Evolutionary conservation across 2,888 invertebrate species (phyloP).

Genomic region (Hirtodrosophila trivittata): DNA sequence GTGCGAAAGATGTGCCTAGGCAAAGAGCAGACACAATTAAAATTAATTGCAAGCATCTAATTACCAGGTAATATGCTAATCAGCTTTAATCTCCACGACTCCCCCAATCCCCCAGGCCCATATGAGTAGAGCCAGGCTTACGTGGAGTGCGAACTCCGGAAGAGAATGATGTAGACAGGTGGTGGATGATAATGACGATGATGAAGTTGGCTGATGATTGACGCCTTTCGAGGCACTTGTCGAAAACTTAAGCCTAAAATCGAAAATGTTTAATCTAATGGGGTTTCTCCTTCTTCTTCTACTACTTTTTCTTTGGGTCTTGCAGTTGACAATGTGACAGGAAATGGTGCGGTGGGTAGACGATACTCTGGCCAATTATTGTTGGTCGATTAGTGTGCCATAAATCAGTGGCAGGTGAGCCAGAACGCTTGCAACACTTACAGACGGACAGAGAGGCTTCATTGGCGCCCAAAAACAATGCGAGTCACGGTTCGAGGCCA

Average conservation of each 20-base stretch:
- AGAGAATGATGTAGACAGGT: too few species aligned
- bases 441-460: slow-evolving; percentile 1
- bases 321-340: slow-evolving; percentile 22
- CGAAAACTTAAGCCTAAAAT: too few species aligned
- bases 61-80: slow-evolving; percentile 80
- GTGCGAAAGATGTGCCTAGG: slow-evolving; percentile 41
- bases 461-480: slow-evolving; percentile 46
- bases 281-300: too few species aligned
- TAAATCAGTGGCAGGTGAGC: slow-evolving; percentile 66
- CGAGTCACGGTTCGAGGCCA: slow-evolving; percentile 11
- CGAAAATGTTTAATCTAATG: too few species aligned
- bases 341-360: slow-evolving; percentile 20
- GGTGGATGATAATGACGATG: too few species aligned
- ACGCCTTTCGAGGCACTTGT: too few species aligned
- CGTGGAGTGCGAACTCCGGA: too few species aligned
- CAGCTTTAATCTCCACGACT: slow-evolving; percentile 36
- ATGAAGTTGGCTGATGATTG: too few species aligned
- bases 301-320: too few species aligned
- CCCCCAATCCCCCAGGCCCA: background rate
- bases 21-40: slow-evolving; percentile 70
- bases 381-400: slow-evolving; percentile 63
- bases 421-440: slow-evolving; percentile 12
- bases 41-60: slow-evolving; percentile 78
- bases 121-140: too few species aligned
- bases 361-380: slow-evolving; percentile 62